phyloP scores from a whole-genome alignment of 2,888 invertebrate genomes.

The Scelioninae gen. 1 region DNA sequence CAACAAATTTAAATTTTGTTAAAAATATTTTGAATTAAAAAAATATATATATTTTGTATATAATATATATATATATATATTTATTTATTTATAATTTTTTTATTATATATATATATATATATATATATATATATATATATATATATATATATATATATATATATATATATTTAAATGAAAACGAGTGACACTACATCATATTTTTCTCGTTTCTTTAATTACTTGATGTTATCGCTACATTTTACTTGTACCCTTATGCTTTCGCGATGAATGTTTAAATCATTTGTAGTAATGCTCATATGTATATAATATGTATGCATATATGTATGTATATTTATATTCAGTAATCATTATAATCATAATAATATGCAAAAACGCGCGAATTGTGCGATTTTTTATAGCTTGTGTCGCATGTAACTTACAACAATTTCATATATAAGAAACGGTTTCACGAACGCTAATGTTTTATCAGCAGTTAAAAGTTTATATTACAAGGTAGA shows the following conservation, averaged over 20 bases:
- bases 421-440: constrained; percentile 15
- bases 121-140: constrained; percentile 36
- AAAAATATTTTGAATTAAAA: constrained; percentile 56
- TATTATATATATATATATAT: constrained; percentile 29
- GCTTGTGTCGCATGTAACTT: constrained; percentile 29
- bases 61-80: constrained; percentile 21
- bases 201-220: constrained; percentile 25
- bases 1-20: no score
- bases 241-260: constrained; percentile 2
- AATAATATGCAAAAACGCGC: constrained; percentile 65
- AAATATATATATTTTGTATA: constrained; percentile 54
- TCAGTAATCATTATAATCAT: constrained; percentile 13
- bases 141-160: neutral
- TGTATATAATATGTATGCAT: constrained; percentile 3
- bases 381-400: constrained; percentile 64
- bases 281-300: constrained; percentile 15
- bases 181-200: constrained; percentile 25
- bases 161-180: constrained; percentile 15
- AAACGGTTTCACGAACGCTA: constrained; percentile 45
- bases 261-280: constrained; percentile 20
- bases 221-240: constrained; percentile 24
- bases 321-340: constrained; percentile 4
- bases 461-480: constrained; percentile 51
- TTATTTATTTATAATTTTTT: neutral
- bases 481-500: constrained; percentile 60